A percentile compares a stretch with the other conserved stretches of the same genome.
Conservation (phyloP, 1,140 invertebrate species). For the Drosophila biarmipes region DNA sequence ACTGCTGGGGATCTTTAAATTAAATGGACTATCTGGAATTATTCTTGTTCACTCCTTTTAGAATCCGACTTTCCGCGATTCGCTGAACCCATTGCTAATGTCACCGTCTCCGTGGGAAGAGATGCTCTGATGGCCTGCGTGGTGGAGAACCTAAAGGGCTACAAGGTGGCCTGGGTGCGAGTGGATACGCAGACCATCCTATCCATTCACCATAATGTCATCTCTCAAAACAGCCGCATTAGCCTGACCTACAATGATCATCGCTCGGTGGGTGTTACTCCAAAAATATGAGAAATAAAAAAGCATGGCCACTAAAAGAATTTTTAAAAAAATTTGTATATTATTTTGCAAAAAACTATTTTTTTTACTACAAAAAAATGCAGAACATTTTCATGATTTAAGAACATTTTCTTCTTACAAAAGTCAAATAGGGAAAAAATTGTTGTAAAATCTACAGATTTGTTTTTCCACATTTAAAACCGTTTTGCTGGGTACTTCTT, state of each 20-base stretch:
- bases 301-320: too few relatives aligned
- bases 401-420: too few relatives aligned
- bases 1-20: conserved; percentile 4
- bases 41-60: conserved; percentile 46
- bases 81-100: conserved; percentile 95
- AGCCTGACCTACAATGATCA: conserved; percentile 94
- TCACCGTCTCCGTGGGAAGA: conserved; percentile 95
- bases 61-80: conserved; percentile 90
- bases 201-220: conserved; percentile 95
- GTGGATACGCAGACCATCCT: conserved; percentile 96
- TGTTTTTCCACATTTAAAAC: too few relatives aligned
- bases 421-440: too few relatives aligned
- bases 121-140: conserved; percentile 97
- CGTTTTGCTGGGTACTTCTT: too few relatives aligned
- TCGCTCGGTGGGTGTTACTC: conserved; percentile 86
- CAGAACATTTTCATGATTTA: too few relatives aligned
- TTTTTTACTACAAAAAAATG: too few relatives aligned
- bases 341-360: too few relatives aligned
- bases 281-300: too few relatives aligned
- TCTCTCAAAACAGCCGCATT: conserved; percentile 94
- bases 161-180: conserved; percentile 96
- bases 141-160: conserved; percentile 94
- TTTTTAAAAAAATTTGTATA: too few relatives aligned
- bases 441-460: too few relatives aligned
- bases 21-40: not conserved